Evolutionary conservation across 2,113 vertebrate genomes (phyloP).

Genomic region (Cololabis saira): DNA sequence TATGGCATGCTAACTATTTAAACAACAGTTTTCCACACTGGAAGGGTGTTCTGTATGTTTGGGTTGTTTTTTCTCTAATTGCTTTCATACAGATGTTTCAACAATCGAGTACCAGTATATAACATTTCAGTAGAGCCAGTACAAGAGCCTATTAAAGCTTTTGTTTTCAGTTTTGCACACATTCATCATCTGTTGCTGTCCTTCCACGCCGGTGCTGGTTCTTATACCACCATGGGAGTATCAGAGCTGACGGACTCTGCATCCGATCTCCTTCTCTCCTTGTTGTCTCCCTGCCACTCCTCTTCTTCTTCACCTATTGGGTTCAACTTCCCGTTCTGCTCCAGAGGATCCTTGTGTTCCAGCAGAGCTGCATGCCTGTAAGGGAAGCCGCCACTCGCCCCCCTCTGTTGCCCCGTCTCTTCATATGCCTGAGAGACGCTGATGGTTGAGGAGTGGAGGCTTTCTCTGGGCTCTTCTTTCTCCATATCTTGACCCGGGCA

Average conservation of each 20-base stretch:
- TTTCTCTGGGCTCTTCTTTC: conserved; percentile 83
- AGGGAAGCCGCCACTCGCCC: conserved; percentile 57
- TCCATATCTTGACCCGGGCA: conserved; percentile 83
- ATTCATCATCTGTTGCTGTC: background rate
- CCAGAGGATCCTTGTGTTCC: conserved; percentile 78
- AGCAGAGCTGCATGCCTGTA: conserved; percentile 80
- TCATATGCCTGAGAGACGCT: conserved; percentile 88
- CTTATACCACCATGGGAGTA: conserved; percentile 93
- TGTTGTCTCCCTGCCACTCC: conserved; percentile 65
- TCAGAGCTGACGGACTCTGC: conserved; percentile 92
- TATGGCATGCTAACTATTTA: too few relatives aligned
- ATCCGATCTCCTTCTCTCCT: conserved; percentile 88
- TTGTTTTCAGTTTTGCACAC: conserved; percentile 14
- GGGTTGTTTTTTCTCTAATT: too few relatives aligned
- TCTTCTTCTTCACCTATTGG: conserved; percentile 81
- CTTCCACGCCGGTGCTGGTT: background rate
- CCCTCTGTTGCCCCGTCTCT: conserved; percentile 46
- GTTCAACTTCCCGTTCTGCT: conserved; percentile 92
- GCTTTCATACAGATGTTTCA: too few relatives aligned
- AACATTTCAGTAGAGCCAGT: too few relatives aligned
- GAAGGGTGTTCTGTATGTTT: too few relatives aligned
- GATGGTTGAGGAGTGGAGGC: conserved; percentile 91
- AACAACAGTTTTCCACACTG: too few relatives aligned
- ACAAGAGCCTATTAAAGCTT: conserved; percentile 1
- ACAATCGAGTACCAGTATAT: too few relatives aligned